These are phyloP conservation scores for Drosophila mojavensis DNA, from an alignment of 1,140 invertebrate species.

Conservation along the genomic window DNA sequence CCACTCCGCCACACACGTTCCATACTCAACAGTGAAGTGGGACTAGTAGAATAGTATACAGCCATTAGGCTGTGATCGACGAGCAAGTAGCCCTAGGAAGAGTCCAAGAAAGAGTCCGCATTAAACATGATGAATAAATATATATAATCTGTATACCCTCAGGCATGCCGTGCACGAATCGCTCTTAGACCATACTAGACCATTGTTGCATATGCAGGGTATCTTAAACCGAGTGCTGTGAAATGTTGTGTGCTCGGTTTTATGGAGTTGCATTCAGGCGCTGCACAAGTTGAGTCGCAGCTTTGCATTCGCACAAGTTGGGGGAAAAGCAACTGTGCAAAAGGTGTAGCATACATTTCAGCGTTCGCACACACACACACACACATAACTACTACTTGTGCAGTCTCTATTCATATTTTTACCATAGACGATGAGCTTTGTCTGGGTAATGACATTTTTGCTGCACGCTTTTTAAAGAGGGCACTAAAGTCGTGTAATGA, in stretches of 20 bases:
- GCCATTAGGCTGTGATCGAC: not conserved
- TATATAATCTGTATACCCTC: not conserved
- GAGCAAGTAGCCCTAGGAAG: not conserved
- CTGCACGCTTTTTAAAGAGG: conserved; percentile 8
- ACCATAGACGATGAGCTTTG: not conserved
- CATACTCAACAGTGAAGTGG: not conserved
- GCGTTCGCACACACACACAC: not conserved
- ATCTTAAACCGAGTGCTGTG: no score
- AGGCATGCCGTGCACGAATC: not conserved
- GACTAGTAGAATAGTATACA: not conserved
- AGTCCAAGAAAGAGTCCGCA: not conserved
- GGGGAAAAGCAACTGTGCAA: not conserved
- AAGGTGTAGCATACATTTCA: conserved; percentile 27
- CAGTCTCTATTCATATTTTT: conserved; percentile 10
- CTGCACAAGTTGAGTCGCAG: conserved; percentile 1
- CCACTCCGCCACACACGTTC: not conserved
- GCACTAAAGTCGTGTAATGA: conserved; percentile 16
- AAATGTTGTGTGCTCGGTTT: not conserved
- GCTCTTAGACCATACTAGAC: no score
- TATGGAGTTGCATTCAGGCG: conserved; percentile 6
- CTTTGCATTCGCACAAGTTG: not conserved
- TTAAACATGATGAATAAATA: no score
- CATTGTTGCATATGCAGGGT: no score
- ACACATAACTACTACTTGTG: not conserved
- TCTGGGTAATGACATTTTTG: conserved; percentile 19